phyloP scores from a whole-genome alignment of 2,113 vertebrate species.

The Colaptes auratus region DNA sequence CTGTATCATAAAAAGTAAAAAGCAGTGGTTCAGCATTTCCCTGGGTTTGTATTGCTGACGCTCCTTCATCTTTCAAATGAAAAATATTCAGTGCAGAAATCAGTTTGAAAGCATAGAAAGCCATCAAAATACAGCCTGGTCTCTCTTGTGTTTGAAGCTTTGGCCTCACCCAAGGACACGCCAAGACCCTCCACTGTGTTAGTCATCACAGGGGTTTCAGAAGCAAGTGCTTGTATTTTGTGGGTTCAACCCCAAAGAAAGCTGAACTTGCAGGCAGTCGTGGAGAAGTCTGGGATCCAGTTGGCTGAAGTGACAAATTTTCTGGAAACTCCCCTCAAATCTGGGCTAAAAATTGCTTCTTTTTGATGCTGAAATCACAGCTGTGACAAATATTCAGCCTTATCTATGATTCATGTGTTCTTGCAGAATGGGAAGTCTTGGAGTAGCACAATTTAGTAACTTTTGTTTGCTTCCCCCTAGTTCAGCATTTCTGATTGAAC shows the following conservation, averaged over 20 bases:
- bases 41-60: neutral
- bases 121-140: neutral
- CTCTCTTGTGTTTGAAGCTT: neutral
- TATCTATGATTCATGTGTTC: constrained; percentile 65
- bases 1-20: neutral
- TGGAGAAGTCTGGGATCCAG: neutral
- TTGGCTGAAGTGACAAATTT: constrained; percentile 58
- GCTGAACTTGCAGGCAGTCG: neutral
- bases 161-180: neutral
- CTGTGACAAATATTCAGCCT: constrained; percentile 68
- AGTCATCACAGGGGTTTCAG: neutral
- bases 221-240: neutral
- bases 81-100: neutral
- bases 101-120: neutral
- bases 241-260: neutral
- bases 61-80: neutral
- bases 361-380: constrained; percentile 68
- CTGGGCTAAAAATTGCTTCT: constrained; percentile 64
- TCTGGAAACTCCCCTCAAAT: constrained; percentile 63
- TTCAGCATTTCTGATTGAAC: constrained; percentile 58
- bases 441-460: constrained; percentile 62
- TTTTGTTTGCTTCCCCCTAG: constrained; percentile 64
- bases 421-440: constrained; percentile 60
- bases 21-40: neutral
- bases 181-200: neutral